These are phyloP conservation scores for Dinocampus coccinellae DNA, from an alignment of 2,888 invertebrate genomes.

Conservation along the genomic window DNA sequence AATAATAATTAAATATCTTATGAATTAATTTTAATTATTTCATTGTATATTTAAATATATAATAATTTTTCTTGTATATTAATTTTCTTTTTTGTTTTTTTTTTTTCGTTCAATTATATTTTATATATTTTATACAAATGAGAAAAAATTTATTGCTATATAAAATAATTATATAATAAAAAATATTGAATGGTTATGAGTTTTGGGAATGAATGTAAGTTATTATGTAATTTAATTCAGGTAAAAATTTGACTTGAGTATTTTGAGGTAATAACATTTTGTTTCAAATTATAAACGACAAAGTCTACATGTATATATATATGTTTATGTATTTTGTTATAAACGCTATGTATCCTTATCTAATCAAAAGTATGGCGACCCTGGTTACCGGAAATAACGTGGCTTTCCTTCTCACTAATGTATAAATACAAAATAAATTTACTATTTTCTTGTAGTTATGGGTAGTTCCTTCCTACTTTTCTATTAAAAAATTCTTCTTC, in stretches of 20 bases:
- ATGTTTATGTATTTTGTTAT: not conserved
- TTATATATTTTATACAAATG: too few relatives aligned
- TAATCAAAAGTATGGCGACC: constrained; percentile 52
- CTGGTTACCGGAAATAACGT: constrained; percentile 61
- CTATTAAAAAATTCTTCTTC: not conserved
- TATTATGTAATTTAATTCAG: not conserved
- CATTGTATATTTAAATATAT: too few relatives aligned
- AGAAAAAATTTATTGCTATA: too few relatives aligned
- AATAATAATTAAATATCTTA: too few relatives aligned
- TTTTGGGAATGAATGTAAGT: not conserved
- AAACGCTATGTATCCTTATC: constrained; percentile 36
- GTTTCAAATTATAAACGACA: not conserved
- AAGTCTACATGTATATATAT: not conserved
- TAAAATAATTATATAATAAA: not conserved
- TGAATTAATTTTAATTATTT: too few relatives aligned
- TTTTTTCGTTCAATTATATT: not conserved
- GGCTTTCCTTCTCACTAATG: constrained; percentile 59
- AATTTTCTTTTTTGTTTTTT: too few relatives aligned
- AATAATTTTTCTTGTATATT: too few relatives aligned
- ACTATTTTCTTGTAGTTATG: not conserved
- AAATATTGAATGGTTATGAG: not conserved
- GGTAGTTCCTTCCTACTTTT: constrained; percentile 11
- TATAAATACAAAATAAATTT: constrained; percentile 43
- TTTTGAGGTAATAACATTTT: not conserved
- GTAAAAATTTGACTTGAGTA: not conserved